phyloP scores from a whole-genome alignment of 2,888 invertebrate species.

The Pristionchus maxplancki region DNA sequence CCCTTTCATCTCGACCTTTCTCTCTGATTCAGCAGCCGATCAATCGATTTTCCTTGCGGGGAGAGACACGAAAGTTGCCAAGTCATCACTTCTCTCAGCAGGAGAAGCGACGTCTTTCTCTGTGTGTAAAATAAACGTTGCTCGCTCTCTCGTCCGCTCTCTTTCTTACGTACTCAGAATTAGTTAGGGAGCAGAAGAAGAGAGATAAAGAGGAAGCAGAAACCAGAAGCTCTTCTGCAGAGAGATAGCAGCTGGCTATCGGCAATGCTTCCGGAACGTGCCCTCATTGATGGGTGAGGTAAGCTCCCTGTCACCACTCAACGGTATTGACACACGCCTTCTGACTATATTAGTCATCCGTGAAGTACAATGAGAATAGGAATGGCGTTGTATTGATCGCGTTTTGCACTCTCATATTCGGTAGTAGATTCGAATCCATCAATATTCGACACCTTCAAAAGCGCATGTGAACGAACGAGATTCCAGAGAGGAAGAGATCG shows the following conservation, averaged over 20 bases:
- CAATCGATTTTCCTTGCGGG: conserved; percentile 1
- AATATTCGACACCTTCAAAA: no score
- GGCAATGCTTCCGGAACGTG: conserved; percentile 10
- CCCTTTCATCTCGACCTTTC: neutral
- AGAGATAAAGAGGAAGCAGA: conserved; percentile 34
- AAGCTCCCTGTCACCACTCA: neutral
- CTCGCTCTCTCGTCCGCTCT: conserved; percentile 24
- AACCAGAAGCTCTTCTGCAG: conserved; percentile 14
- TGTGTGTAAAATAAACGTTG: conserved; percentile 51
- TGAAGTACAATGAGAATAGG: no score
- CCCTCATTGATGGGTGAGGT: neutral
- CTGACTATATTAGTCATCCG: no score
- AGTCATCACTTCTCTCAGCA: conserved; percentile 36
- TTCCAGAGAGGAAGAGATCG: no score
- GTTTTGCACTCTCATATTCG: no score
- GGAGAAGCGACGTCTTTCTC: neutral
- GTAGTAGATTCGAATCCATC: no score
- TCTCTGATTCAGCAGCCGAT: conserved; percentile 1
- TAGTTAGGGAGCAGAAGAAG: conserved; percentile 21
- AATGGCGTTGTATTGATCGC: no score
- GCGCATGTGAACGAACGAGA: no score
- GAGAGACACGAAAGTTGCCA: neutral
- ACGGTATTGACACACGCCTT: no score
- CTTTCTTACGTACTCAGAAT: conserved; percentile 32
- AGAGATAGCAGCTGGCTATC: conserved; percentile 24